Conservation (phyloP, 2,888 invertebrate genomes). For the Arrhopalites spinosus region DNA sequence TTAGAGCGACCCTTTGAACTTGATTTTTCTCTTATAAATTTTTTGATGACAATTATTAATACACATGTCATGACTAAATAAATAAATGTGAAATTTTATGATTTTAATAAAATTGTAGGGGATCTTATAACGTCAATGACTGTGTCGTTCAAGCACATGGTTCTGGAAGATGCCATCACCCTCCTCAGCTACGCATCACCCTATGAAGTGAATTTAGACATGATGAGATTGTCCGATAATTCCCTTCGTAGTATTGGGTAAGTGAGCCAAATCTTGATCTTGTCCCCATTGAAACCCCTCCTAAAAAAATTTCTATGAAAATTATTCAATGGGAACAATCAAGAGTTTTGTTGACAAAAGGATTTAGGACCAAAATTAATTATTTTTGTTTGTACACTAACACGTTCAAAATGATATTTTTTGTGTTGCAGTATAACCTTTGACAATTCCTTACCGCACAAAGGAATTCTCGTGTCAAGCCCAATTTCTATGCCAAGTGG, state of each 20-base stretch:
- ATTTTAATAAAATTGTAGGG: constrained; percentile 68
- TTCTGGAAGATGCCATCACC: constrained; percentile 83
- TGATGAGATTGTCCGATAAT: constrained; percentile 66
- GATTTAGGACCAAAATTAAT: no score
- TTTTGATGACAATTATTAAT: not conserved
- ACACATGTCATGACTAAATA: not conserved
- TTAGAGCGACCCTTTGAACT: no score
- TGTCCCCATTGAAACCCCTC: no score
- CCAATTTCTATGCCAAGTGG: constrained; percentile 41
- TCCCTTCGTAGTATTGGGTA: constrained; percentile 60
- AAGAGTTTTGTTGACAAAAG: no score
- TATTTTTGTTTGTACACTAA: no score
- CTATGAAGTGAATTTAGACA: constrained; percentile 80
- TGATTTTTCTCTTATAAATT: not conserved
- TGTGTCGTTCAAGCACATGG: constrained; percentile 85
- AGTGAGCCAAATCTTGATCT: no score
- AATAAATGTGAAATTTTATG: constrained; percentile 10
- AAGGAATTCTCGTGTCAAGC: constrained; percentile 59
- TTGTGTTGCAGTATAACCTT: no score
- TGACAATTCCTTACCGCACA: no score
- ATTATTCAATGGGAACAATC: no score
- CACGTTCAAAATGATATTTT: no score
- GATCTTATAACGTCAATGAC: constrained; percentile 85
- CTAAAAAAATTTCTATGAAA: no score
- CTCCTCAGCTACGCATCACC: constrained; percentile 90